Percentiles rank a stretch among this genome's conserved stretches.
phyloP scores from a whole-genome alignment of 2,113 vertebrate species.

The Psilopsiagon aurifrons region DNA sequence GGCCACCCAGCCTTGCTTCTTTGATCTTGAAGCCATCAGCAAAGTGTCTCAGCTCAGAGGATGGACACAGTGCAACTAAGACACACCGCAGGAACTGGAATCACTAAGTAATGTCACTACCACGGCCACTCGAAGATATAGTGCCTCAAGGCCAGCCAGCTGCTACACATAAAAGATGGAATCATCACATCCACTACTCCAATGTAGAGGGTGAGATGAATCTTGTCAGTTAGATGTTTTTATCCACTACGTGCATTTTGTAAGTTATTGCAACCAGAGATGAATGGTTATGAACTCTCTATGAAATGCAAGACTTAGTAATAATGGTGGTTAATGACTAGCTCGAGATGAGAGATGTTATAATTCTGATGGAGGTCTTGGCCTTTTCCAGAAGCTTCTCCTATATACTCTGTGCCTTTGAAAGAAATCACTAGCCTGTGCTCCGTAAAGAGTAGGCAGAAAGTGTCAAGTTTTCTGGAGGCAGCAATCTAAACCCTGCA shows the following conservation, averaged over 20 bases:
- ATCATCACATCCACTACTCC: not conserved
- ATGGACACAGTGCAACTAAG: not conserved
- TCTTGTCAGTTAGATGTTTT: not conserved
- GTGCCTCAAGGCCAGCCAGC: not conserved
- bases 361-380: not conserved
- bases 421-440: not conserved
- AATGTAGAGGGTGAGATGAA: not conserved
- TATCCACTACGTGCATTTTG: not conserved
- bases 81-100: not conserved
- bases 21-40: not conserved
- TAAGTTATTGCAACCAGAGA: not conserved
- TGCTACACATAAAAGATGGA: not conserved
- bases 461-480: not conserved
- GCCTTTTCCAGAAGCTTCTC: not conserved
- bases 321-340: not conserved
- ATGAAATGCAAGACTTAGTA: not conserved
- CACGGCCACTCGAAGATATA: fast-evolving
- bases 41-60: not conserved
- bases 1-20: not conserved
- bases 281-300: not conserved
- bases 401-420: not conserved
- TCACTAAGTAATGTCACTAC: not conserved
- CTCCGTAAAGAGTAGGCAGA: not conserved
- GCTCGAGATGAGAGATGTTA: not conserved
- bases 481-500: not conserved